Base-by-base conservation (phyloP, 1,140 invertebrate genomes). In the Caerostris extrusa region DNA sequence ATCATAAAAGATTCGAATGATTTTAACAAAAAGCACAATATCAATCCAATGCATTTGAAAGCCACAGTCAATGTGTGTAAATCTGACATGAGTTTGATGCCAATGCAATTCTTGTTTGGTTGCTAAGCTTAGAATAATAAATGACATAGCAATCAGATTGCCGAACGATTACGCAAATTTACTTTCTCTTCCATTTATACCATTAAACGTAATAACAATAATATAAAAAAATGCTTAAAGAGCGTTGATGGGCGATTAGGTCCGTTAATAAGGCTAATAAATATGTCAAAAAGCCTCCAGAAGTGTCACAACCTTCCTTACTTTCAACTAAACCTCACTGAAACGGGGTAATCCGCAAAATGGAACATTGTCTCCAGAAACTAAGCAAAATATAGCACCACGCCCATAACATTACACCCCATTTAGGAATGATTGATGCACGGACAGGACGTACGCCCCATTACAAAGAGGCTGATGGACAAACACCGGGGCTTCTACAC, bases 351-450 rank as follows among this genome's bases (percentile, higher is more conserved):
- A 67, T 67, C 61, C 61, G n/a, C 61, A 67, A n/a, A 67, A 67
- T n/a, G 61, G 61, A 67, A 67, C 61, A 6, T 8, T 50, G 34
- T 53, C 50, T 53, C 34, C 71, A 34, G 8, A 77, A 77, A 53
- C 71, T 4, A 12, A 34, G 34, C 71, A 77, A 77, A 77, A 77
- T 77, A 77, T 50, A 7, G 34, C 71, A 53, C 71, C 71, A 77
- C 71, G 71, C 71, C 71, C 71, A 77, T 53, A 77, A 77, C 71
- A 77, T 77, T 77, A 77, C 71, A 77, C 71, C 71, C 71, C 34
- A 77, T 77, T 77, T 77, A 10, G 71, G 53, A 77, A 50, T 77
- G 71, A 77, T 77, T 77, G 71, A 77, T 77, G 71, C 50, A 34
- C 10, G 34, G 71, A 77, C 71, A 77, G 34, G 53, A 77, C 53